Evolutionary conservation across 2,888 invertebrate species (phyloP).

Genomic region (Argynnis bischoffii): DNA sequence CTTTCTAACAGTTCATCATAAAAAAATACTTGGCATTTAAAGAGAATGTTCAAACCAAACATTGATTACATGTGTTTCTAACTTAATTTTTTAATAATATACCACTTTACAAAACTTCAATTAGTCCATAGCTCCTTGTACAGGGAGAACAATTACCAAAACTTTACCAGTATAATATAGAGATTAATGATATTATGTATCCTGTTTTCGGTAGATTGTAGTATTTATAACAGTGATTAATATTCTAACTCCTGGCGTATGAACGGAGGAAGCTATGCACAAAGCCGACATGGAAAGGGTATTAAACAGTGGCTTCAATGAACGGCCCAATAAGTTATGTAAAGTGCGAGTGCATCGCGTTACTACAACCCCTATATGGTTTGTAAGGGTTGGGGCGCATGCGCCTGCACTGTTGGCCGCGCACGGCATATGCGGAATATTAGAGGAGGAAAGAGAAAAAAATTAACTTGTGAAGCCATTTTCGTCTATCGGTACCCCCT

Average conservation of each 20-base stretch:
- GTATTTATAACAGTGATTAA: constrained; percentile 69
- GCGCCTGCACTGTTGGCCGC: constrained; percentile 75
- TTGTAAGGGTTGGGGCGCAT: constrained; percentile 71
- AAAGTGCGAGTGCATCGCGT: constrained; percentile 80
- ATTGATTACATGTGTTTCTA: too few species aligned
- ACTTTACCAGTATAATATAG: constrained; percentile 48
- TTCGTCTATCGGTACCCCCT: constrained; percentile 79
- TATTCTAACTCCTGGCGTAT: constrained; percentile 57
- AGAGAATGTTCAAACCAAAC: too few species aligned
- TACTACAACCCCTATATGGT: constrained; percentile 69
- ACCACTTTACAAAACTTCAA: not conserved
- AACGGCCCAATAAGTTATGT: constrained; percentile 80
- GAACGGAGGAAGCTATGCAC: constrained; percentile 67
- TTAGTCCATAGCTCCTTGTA: not conserved
- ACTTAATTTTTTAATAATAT: too few species aligned
- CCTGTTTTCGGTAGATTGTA: constrained; percentile 54
- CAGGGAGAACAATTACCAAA: constrained; percentile 26
- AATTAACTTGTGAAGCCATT: constrained; percentile 83
- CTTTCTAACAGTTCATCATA: too few species aligned
- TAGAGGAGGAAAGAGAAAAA: constrained; percentile 83
- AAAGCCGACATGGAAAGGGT: constrained; percentile 77
- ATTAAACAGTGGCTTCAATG: constrained; percentile 79
- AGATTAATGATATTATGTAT: constrained; percentile 63
- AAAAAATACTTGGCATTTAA: too few species aligned
- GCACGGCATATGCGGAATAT: constrained; percentile 82